A percentile compares a stretch with the other conserved stretches of the same genome.
Conservation (phyloP, 2,888 invertebrate species). For the Lagria hirta region DNA sequence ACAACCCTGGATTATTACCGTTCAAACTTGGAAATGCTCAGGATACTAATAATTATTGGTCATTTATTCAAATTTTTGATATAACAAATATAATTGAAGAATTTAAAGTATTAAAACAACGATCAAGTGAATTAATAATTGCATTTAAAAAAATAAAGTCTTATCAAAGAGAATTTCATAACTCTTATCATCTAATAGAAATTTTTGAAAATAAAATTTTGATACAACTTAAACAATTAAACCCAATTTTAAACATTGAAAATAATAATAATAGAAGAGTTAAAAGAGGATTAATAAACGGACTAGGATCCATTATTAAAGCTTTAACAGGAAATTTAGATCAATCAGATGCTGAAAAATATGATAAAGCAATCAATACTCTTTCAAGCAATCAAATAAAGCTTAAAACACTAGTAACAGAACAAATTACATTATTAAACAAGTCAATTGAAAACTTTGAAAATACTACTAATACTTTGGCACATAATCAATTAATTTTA, state of each 20-base stretch:
- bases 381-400: constrained; percentile 16
- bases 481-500: constrained; percentile 12
- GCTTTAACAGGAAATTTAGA: constrained; percentile 24
- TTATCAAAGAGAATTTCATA: no score
- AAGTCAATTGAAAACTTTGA: constrained; percentile 12
- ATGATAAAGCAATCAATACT: constrained; percentile 11
- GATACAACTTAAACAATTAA: constrained; percentile 13
- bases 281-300: constrained; percentile 24
- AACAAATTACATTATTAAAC: constrained; percentile 17
- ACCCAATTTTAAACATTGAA: constrained; percentile 10
- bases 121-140: no score
- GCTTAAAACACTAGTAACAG: constrained; percentile 8
- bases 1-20: no score
- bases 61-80: no score
- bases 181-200: constrained; percentile 4
- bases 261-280: constrained; percentile 1
- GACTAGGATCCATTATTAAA: constrained; percentile 25
- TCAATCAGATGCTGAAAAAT: constrained; percentile 22
- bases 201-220: constrained; percentile 14
- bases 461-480: constrained; percentile 7
- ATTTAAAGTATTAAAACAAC: no score
- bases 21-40: no score
- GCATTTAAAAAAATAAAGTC: no score
- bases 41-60: no score
- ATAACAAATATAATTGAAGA: no score